Evolutionary conservation across 2,797 vertebrate genomes (phyloP), one percentile per base, ranked within the genome.

Genomic region (Eidolon dupreanum): DNA sequence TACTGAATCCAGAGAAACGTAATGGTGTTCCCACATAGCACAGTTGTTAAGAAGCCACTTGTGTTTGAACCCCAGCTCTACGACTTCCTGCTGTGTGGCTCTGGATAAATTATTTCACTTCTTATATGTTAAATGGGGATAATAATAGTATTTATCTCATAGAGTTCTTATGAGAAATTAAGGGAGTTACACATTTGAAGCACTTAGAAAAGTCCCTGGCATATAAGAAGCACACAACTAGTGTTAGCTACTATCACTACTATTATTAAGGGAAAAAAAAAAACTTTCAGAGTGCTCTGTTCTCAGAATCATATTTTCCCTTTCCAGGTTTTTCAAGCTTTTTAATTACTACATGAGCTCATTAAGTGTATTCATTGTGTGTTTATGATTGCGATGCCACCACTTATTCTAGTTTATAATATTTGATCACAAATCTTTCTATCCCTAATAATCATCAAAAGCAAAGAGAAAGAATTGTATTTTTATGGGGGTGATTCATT

Each of bases 401-500:
- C 84, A 84, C 66, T 96, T 83, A 77, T 13, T 86, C n/a, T 43
- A 83, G 26, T 92, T 96, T 46, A 61, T 94, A 93, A 71, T 78
- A 84, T 65, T 73, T 88, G 38, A 92, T 95, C 57, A 86, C 63
- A 90, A 93, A 82, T 92, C 57, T 93, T 66, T 15, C 33, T 94
- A 82, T 93, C 83, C 57, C 49, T 92, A 93, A 53, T 66, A 59
- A 95, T 63, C 71, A 93, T 95, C 73, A 96, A 95, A 96, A 87
- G 31, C 89, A 95, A 53, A 94, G 81, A 95, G 28, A 66, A 15
- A 68, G 59, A 73, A 92, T 19, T 49, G 43, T 31, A 2, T 70
- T 93, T 97, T 96, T 77, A 93, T 71, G n/a, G 41, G 49, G 51
- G 19, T 92, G 87, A 95, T 46, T 97, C 93, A 96, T 95, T 93